These are phyloP conservation scores for Stenchaetothrips biformis DNA, from an alignment of 2,888 invertebrate species.

Conservation along the genomic window DNA sequence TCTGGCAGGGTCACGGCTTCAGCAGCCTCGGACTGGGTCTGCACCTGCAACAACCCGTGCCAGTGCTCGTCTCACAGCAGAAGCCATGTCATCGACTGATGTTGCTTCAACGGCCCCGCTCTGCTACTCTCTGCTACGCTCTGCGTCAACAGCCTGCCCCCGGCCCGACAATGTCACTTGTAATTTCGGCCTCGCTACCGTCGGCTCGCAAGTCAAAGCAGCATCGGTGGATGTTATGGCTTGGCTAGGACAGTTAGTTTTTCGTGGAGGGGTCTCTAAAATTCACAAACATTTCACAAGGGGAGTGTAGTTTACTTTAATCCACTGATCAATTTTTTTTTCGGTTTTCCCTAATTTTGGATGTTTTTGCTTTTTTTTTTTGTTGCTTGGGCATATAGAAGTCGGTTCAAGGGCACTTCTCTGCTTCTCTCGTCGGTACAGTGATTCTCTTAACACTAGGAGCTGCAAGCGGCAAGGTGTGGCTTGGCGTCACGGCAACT, in stretches of 20 bases:
- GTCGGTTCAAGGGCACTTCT: too few species aligned
- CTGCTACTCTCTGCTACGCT: not conserved
- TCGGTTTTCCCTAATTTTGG: conserved; percentile 25
- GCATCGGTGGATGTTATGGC: conserved; percentile 18
- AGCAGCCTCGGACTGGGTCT: not conserved
- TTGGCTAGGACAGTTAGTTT: not conserved
- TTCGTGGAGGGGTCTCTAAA: not conserved
- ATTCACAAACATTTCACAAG: not conserved
- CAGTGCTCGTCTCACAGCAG: conserved; percentile 17
- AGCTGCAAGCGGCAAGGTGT: not conserved
- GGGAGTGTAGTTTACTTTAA: not conserved
- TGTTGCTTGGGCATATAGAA: too few species aligned
- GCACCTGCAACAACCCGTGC: conserved; percentile 20
- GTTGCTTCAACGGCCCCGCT: conserved; percentile 10
- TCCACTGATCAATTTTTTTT: conserved; percentile 22
- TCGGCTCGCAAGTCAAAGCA: not conserved
- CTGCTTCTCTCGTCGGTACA: not conserved
- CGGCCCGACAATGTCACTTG: too few species aligned
- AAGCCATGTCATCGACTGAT: conserved; percentile 12
- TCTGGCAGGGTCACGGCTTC: too few species aligned
- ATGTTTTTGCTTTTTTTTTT: conserved; percentile 5
- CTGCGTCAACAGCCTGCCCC: not conserved
- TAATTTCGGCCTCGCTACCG: too few species aligned
- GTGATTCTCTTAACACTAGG: not conserved
- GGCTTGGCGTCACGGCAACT: conserved; percentile 8